Conservation (phyloP, 2,113 vertebrate species). For the Oreochromis aureus region DNA sequence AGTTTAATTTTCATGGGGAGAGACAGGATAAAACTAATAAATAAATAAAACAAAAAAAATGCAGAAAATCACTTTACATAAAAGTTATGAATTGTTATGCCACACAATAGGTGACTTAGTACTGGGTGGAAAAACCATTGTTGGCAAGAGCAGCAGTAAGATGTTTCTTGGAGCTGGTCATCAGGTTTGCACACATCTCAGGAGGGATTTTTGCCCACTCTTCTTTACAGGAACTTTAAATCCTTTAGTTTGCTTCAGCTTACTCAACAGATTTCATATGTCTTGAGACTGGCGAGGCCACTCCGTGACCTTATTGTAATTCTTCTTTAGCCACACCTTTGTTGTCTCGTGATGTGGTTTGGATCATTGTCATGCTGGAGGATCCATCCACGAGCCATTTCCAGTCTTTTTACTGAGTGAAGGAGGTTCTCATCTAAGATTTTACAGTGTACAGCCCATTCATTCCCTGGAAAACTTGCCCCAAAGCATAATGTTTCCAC, state of each 20-base stretch:
- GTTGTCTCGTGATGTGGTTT: neutral
- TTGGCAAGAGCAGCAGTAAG: neutral
- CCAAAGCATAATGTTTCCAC: neutral
- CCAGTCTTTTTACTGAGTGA: neutral
- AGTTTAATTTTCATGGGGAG: neutral
- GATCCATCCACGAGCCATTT: neutral
- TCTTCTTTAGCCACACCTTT: neutral
- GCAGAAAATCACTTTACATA: neutral
- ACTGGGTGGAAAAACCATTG: fast-evolving
- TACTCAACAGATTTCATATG: neutral
- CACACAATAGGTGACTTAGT: neutral
- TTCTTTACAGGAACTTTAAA: neutral
- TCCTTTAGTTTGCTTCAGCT: neutral
- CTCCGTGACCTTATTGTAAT: neutral
- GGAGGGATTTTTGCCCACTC: neutral
- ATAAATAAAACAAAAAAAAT: neutral
- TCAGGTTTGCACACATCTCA: neutral
- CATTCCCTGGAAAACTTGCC: neutral
- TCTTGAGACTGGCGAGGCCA: neutral
- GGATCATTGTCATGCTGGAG: neutral
- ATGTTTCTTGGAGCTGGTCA: neutral
- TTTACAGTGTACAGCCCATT: neutral
- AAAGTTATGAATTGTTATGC: neutral
- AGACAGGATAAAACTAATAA: neutral
- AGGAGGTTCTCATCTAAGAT: neutral